Conservation (phyloP, 2,888 invertebrate genomes). For the Tetragnatha montana region DNA sequence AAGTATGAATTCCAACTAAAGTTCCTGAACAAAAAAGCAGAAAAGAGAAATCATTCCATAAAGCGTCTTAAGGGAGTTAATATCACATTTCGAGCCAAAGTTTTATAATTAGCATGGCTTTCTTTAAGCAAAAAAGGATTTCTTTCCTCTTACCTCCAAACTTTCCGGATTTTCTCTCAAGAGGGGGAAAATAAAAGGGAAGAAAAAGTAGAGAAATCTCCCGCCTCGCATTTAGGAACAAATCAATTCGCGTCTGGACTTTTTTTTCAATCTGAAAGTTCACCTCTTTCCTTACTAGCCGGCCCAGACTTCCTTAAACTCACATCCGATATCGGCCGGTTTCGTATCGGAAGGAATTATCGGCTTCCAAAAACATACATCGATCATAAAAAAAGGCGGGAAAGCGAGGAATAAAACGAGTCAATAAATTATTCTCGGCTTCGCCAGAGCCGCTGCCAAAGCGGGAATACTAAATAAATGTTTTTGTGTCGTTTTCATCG, state of each 20-base stretch:
- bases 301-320: too few species aligned
- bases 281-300: too few species aligned
- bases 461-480: background rate
- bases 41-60: background rate
- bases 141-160: background rate
- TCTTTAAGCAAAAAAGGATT: background rate
- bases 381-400: background rate
- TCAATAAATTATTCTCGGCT: background rate
- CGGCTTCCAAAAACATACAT: background rate
- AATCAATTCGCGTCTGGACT: background rate
- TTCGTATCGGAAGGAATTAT: background rate
- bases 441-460: background rate
- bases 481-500: background rate
- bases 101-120: background rate
- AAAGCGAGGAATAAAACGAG: background rate
- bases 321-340: too few species aligned
- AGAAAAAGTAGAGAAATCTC: background rate
- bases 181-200: background rate
- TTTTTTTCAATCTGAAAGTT: background rate
- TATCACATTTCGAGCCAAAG: background rate
- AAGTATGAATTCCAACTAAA: too few species aligned
- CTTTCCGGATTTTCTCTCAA: background rate
- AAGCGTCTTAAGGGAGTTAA: background rate
- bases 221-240: background rate
- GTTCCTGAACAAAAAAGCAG: background rate